phyloP scores from a whole-genome alignment of 2,888 invertebrate species.

The Leptinotarsa haldemani region DNA sequence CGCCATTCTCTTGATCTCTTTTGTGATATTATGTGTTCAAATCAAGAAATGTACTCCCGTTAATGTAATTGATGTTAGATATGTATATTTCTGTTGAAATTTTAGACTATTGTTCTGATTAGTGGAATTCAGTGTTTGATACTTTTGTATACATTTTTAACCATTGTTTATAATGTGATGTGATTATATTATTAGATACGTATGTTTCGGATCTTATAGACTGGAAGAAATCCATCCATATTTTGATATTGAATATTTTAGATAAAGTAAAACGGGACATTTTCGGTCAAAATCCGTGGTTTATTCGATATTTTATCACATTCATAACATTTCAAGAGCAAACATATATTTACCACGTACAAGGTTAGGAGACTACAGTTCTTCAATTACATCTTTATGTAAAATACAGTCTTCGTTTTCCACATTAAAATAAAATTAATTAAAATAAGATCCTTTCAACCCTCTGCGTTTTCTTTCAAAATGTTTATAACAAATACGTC shows the following conservation, averaged over 20 bases:
- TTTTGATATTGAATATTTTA: too few relatives aligned
- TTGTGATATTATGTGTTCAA: conserved; percentile 51
- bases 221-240: too few relatives aligned
- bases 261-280: background rate
- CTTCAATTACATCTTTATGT: background rate
- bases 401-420: background rate
- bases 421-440: background rate
- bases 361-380: background rate
- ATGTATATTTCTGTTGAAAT: conserved; percentile 54
- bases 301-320: background rate
- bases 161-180: background rate
- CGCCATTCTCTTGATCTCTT: conserved; percentile 43
- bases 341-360: background rate
- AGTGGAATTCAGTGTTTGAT: background rate
- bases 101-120: too few relatives aligned
- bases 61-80: conserved; percentile 45
- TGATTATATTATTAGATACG: too few relatives aligned
- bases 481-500: background rate
- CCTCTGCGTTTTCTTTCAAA: background rate
- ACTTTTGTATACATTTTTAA: background rate
- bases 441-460: background rate
- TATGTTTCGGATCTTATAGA: too few relatives aligned
- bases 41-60: conserved; percentile 54
- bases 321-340: background rate
- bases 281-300: background rate